Conservation (phyloP, 1,140 invertebrate genomes). For the Phthorimaea operculella region DNA sequence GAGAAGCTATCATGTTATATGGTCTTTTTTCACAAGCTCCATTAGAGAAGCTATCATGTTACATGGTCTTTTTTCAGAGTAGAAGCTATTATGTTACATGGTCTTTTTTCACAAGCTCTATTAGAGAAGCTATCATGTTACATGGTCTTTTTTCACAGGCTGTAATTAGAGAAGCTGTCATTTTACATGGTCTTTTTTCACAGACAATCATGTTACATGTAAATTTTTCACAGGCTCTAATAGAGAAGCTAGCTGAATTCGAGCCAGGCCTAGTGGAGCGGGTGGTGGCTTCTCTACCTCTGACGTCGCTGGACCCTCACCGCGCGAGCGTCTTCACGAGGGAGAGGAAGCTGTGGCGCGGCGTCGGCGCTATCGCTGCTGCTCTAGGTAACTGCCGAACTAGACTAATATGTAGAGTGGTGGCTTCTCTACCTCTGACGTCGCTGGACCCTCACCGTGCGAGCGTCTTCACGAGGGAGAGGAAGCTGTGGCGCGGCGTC, state of each 20-base stretch:
- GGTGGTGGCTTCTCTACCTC: slow-evolving; percentile 49
- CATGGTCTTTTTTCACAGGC: slow-evolving; percentile 20
- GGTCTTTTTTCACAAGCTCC: too few species aligned
- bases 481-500: slow-evolving; percentile 46
- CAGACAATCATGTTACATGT: too few species aligned
- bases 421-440: slow-evolving; percentile 50
- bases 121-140: too few species aligned
- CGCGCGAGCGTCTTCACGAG: slow-evolving; percentile 52
- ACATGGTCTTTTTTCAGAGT: too few species aligned
- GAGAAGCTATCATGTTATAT: too few species aligned
- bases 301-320: slow-evolving; percentile 52
- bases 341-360: slow-evolving; percentile 45
- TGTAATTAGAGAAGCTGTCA: slow-evolving; percentile 45
- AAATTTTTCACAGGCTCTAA: slow-evolving; percentile 28
- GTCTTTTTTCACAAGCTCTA: too few species aligned
- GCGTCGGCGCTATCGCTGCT: slow-evolving; percentile 47
- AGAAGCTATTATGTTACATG: too few species aligned
- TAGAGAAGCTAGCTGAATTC: slow-evolving; percentile 46
- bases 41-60: too few species aligned
- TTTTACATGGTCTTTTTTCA: too few species aligned
- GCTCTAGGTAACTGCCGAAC: slow-evolving; percentile 33
- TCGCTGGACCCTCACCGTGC: slow-evolving; percentile 53
- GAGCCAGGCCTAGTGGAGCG: slow-evolving; percentile 51
- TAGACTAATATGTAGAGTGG: slow-evolving; percentile 20
- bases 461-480: slow-evolving; percentile 47